A percentile compares a stretch with the other conserved stretches of the same genome.
Conservation (phyloP, 2,888 invertebrate genomes). For the Drosophila eohydei region DNA sequence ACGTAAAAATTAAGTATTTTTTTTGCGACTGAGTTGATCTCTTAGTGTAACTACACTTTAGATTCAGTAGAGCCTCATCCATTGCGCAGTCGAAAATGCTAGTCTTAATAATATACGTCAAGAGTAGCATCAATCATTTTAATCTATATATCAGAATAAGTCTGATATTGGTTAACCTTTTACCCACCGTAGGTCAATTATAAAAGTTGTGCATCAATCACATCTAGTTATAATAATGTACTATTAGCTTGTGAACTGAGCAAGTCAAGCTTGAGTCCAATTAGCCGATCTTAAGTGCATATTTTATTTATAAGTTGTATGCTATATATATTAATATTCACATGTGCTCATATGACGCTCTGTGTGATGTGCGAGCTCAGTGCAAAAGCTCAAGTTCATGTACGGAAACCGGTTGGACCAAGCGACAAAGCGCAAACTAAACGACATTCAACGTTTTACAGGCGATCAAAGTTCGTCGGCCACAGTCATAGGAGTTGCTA, state of each 20-base stretch:
- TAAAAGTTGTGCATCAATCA: neutral
- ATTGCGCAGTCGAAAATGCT: no score
- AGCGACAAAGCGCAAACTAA: neutral
- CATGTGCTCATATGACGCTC: neutral
- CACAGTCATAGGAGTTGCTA: constrained; percentile 33
- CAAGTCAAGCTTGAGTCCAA: constrained; percentile 2
- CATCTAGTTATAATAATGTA: neutral
- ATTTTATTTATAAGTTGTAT: neutral
- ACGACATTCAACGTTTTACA: constrained; percentile 20
- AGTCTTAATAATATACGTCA: neutral
- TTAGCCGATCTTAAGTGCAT: constrained; percentile 5
- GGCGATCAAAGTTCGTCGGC: constrained; percentile 34
- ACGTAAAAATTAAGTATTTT: neutral
- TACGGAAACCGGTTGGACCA: constrained; percentile 40
- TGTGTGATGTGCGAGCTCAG: neutral
- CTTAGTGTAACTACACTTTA: neutral
- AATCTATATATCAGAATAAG: neutral
- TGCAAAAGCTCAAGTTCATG: constrained; percentile 21
- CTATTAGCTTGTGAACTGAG: constrained; percentile 1
- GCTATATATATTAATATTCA: constrained; percentile 2
- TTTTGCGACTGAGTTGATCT: neutral
- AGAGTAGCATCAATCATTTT: neutral
- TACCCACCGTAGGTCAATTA: no score
- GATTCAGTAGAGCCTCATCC: neutral
- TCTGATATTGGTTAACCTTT: neutral